Conservation (phyloP, 1,140 invertebrate species). For the Armadillidium nasatum region DNA sequence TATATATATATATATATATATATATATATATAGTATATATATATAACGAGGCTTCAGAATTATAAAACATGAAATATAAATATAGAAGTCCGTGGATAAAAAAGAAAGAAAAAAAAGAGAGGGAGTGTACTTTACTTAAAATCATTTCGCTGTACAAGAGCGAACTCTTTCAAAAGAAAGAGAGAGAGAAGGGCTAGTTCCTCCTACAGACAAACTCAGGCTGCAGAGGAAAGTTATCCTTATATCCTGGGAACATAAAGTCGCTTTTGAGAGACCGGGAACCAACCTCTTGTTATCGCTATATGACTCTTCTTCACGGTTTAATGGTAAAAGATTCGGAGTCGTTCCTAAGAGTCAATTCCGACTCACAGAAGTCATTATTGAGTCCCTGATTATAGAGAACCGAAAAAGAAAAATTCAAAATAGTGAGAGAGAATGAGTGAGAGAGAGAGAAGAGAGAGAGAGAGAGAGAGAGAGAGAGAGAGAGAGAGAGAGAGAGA, state of each 20-base stretch:
- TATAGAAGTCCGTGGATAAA: too few species aligned
- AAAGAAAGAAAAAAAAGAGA: too few species aligned
- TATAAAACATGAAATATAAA: too few species aligned
- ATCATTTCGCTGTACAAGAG: neutral
- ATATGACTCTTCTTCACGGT: neutral
- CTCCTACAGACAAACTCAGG: too few species aligned
- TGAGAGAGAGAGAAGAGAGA: too few species aligned
- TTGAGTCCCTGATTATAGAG: conserved; percentile 1
- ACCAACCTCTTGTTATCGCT: neutral
- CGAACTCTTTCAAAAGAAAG: neutral
- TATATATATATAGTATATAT: too few species aligned
- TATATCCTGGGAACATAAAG: neutral
- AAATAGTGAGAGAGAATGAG: too few species aligned
- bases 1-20: conserved; percentile 6
- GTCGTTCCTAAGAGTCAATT: neutral
- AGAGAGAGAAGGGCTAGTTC: neutral
- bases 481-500: too few species aligned
- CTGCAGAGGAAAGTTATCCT: neutral
- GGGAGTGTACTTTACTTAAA: neutral
- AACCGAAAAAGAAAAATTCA: neutral
- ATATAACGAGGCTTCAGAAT: too few species aligned
- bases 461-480: too few species aligned
- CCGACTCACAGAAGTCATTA: neutral
- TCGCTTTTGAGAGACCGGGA: neutral
- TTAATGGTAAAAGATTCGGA: neutral